Base-by-base conservation (phyloP, 2,888 invertebrate genomes). In the Nomada lathburiana region DNA sequence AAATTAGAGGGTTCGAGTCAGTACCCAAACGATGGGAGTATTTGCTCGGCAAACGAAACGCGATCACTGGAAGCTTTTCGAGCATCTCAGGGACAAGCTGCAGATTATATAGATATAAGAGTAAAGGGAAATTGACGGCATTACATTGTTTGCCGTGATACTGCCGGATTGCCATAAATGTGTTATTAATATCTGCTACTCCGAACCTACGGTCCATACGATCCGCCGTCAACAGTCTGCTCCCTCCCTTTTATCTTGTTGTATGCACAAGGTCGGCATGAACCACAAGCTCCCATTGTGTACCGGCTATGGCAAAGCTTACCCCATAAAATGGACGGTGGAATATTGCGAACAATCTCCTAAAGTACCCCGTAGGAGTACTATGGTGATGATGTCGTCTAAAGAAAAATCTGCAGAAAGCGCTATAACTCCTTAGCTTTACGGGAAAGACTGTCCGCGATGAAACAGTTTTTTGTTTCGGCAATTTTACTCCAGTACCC, bases 121-220 rank as follows among this genome's bases (percentile, higher is more conserved):
- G 82, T 63, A 69, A 77, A 77, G 76, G 76, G 79, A 70, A 72
- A 84, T 62, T 70, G 52, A 42, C 53, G 64, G 78, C 71, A 83
- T 85, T 82, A 84, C 64, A 84, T 77, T 89, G 86, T 88, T 89
- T 86, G 78, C 81, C 68, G 79, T 83, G 89, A 86, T 89, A 87
- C 82, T 77, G 44, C 53, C 67, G 74, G 81, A 88, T 90, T 89
- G 88, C 77, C 85, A 82, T 87, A 87, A 89, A 88, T 87, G 89
- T 82, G 89, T 90, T 91, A 90, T 90, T 91, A 91, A 89, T 89
- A 89, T 90, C 85, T 73, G 71, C 80, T 60, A 50, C 57, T 76
- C 76, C 23, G 67, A 68, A 76, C 50, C 63, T 55, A 44, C 59
- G 62, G 62, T 80, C 76, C 83, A 81, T 83, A 74, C 67, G 63